These are phyloP conservation scores for Rhinichthys klamathensis DNA, from an alignment of 2,113 vertebrate genomes.

Conservation along the genomic window DNA sequence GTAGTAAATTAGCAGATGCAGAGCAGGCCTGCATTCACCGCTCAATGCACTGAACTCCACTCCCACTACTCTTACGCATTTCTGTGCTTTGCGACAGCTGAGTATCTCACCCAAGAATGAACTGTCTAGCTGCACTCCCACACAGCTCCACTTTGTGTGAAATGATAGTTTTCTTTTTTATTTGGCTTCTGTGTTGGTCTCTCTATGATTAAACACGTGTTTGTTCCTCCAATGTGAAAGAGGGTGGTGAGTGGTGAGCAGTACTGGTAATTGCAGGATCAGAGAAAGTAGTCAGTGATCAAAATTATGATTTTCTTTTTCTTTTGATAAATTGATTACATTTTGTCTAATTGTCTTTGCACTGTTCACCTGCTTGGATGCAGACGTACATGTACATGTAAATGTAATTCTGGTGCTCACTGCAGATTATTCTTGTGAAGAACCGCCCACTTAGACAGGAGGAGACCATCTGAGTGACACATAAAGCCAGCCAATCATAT, in stretches of 20 bases:
- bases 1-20: not conserved
- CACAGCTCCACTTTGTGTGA: constrained; percentile 31
- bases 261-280: constrained; percentile 13
- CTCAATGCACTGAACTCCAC: constrained; percentile 18
- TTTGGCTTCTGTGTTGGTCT: not conserved
- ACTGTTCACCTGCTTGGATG: not conserved
- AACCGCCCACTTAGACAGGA: not conserved
- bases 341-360: not conserved
- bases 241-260: constrained; percentile 8
- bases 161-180: constrained; percentile 18
- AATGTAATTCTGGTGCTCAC: not conserved
- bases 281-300: not conserved
- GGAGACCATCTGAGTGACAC: not conserved
- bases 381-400: not conserved
- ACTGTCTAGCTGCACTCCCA: constrained; percentile 27
- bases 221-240: constrained; percentile 15
- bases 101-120: constrained; percentile 33
- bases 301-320: constrained; percentile 9
- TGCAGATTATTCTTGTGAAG: not conserved
- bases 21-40: not conserved
- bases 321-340: not conserved
- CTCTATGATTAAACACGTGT: constrained; percentile 36
- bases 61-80: constrained; percentile 23
- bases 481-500: not conserved
- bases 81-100: constrained; percentile 24